Percentiles rank a stretch among this genome's conserved stretches.
phyloP scores from a whole-genome alignment of 1,140 invertebrate species.

The Brachionus rubens region DNA sequence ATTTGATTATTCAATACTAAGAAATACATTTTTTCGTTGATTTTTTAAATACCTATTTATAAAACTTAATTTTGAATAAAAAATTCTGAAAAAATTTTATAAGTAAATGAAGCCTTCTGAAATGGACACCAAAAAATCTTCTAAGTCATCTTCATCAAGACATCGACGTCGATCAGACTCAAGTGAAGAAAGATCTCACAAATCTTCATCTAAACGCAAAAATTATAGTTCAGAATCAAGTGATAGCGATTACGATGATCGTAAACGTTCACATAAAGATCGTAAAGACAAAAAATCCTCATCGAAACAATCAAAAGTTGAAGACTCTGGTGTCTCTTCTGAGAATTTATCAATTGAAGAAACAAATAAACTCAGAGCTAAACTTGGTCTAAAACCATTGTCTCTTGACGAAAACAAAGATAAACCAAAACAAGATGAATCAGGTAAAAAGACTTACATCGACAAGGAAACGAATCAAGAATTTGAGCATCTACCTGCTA shows the following conservation, averaged over 20 bases:
- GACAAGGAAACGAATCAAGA: conserved; percentile 43
- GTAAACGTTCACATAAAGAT: neutral
- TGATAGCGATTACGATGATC: conserved; percentile 8
- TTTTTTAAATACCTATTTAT: too few species aligned
- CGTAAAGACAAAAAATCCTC: neutral
- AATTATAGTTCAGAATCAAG: conserved; percentile 12
- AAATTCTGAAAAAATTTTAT: too few species aligned
- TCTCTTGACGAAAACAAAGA: neutral
- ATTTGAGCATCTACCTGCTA: conserved; percentile 76
- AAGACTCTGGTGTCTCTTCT: neutral
- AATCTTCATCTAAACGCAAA: neutral
- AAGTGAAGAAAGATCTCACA: neutral
- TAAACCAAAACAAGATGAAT: neutral
- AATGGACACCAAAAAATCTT: neutral
- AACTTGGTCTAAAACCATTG: conserved; percentile 39
- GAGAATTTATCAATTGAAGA: conserved; percentile 41
- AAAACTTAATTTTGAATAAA: too few species aligned
- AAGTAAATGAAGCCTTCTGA: too few species aligned
- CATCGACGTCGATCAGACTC: neutral
- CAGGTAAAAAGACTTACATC: conserved; percentile 33
- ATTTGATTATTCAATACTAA: too few species aligned
- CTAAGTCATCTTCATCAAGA: conserved; percentile 11
- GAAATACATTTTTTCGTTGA: too few species aligned
- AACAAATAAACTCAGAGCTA: conserved; percentile 40
- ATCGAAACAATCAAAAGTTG: neutral